phyloP scores from a whole-genome alignment of 2,797 vertebrate genomes.

The Epinephelus coioides region DNA sequence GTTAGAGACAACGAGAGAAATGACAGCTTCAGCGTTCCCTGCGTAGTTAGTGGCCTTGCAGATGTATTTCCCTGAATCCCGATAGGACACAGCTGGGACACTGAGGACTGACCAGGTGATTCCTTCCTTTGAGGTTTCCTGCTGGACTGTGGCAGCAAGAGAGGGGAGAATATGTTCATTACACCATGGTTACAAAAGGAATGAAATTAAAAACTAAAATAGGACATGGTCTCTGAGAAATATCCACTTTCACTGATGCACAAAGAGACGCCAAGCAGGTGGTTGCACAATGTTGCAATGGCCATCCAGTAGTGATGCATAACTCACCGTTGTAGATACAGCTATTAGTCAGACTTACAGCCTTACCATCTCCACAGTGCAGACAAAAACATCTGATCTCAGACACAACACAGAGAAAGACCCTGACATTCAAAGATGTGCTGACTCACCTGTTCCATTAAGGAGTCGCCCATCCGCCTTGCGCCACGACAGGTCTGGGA shows the following conservation, averaged over 20 bases:
- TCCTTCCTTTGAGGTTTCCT: conserved; percentile 94
- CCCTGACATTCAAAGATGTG: conserved; percentile 6
- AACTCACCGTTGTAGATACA: conserved; percentile 51
- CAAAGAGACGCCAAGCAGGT: conserved; percentile 17
- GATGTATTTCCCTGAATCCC: conserved; percentile 95
- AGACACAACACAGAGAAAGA: conserved; percentile 7
- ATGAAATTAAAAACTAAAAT: background rate
- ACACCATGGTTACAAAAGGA: conserved; percentile 1
- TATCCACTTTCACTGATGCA: conserved; percentile 16
- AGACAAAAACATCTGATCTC: conserved; percentile 55
- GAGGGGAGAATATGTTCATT: conserved; percentile 2
- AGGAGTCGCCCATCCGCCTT: conserved; percentile 88
- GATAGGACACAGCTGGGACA: conserved; percentile 90
- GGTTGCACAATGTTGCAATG: conserved; percentile 53
- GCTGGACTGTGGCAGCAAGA: conserved; percentile 87
- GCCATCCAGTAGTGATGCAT: conserved; percentile 52
- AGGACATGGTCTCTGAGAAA: background rate
- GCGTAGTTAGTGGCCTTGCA: conserved; percentile 95
- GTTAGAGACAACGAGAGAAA: conserved; percentile 92
- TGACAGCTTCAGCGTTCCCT: conserved; percentile 91
- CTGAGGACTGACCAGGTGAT: conserved; percentile 95
- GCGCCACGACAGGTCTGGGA: conserved; percentile 94
- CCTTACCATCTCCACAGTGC: conserved; percentile 20
- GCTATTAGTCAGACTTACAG: conserved; percentile 70
- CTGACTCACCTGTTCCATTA: conserved; percentile 92